Evolutionary conservation across 2,113 vertebrate species (phyloP), one percentile per base, ranked within the genome.

Genomic region (Eira barbara): DNA sequence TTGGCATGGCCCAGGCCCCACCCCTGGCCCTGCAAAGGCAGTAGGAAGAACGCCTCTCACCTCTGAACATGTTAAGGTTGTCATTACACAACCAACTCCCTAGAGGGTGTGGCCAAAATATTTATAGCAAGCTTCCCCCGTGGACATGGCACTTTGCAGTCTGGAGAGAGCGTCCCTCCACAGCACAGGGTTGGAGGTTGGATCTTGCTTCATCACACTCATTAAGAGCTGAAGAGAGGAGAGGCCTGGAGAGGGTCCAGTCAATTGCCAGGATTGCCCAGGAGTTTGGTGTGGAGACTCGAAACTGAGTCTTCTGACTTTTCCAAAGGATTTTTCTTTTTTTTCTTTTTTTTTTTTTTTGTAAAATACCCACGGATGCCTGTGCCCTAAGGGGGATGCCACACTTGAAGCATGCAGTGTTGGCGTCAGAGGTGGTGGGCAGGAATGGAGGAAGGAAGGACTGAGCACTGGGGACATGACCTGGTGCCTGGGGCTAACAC

Each of bases 151-250:
- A 2, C 47, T 39, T 23, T 14, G 20, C 49, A 83, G 15, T 2
- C 73, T 1, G 4, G 73, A 79, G 8, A 47, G 42, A 7, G 17
- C 25, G 67, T 42, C 34, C 45, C 34, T 55, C 25, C 34, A 6
- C 11, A 67, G 36, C 2, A 0, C 2, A 6, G 13, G 8, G 0
- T 4, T 39, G 20, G 29, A 2, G 8, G 0, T 4, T 47, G 20
- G 29, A 2, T 34, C 57, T 85, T n/a, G 34, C 29, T 67, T 76
- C 23, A 10, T 39, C 74, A 9, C 0, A 45, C 3, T 18, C 9
- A 5, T 18, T 14, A 45, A 78, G 14, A 47, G 27, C 42, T 47
- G 39, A 45, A 74, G 73, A 45, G 73, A 45, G 25, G 39, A 63
- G 63, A n/a, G 39, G 6, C 4, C 21, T 23, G 55, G 47, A 84